Conservation (phyloP, 2,113 vertebrate species). For the Lonchura striata region DNA sequence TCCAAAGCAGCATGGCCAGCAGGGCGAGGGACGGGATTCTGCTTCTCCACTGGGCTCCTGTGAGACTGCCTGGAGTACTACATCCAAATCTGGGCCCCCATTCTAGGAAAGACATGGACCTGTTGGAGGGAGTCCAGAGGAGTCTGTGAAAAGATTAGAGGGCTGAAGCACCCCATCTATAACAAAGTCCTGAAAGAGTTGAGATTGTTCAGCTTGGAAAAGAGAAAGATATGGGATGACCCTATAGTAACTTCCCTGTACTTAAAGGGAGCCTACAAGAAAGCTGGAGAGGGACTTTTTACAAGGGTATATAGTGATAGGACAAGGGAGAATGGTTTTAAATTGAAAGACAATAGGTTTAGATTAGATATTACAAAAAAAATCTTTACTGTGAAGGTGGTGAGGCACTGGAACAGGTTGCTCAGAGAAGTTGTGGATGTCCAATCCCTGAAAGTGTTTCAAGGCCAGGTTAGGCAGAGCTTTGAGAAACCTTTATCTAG, state of each 20-base stretch:
- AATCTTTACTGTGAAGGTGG: background rate
- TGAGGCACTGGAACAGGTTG: background rate
- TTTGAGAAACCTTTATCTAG: background rate
- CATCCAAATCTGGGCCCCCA: background rate
- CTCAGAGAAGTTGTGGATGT: background rate
- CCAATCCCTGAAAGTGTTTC: background rate
- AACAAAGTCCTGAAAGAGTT: fast-evolving
- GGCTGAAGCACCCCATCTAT: background rate
- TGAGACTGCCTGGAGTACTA: background rate
- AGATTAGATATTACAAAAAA: background rate
- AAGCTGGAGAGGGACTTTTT: background rate
- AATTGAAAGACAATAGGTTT: background rate
- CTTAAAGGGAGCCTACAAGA: no score
- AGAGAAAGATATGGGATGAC: background rate
- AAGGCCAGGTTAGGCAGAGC: no score
- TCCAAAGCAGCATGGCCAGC: background rate
- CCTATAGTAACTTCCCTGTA: background rate
- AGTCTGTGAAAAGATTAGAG: background rate
- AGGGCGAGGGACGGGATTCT: background rate
- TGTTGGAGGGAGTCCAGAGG: background rate
- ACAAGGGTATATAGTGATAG: background rate
- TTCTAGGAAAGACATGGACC: background rate
- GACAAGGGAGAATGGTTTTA: background rate
- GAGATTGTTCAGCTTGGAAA: background rate
- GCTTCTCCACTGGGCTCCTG: fast-evolving